Base-by-base conservation (phyloP, 1,140 invertebrate species). In the Ericerus pela region DNA sequence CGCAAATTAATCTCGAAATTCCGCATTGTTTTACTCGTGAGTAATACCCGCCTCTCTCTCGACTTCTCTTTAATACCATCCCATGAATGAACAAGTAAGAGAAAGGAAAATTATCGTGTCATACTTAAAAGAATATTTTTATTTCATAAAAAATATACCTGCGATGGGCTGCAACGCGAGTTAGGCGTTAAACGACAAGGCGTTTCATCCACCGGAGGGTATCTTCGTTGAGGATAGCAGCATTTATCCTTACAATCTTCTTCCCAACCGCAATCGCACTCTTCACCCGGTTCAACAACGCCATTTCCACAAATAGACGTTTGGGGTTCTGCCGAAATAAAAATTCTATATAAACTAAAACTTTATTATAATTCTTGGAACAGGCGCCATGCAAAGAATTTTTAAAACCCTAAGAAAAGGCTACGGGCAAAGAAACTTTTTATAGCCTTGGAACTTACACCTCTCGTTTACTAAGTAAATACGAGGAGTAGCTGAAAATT, bases 221-320 rank as follows among this genome's bases (percentile, higher is more conserved):
- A 81, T 43, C 80, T 78, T 36, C 84, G 77, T 75, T 92, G 89
- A 18, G 93, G 92, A 65, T 85, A 85, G 68, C 96, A 99, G 67
- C 96, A 99, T 16, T 79, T 76, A 65, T 96, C 90, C 54, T 84
- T 81, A 69, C 94, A 97, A 65, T 91, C 88, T 65, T 90, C 85
- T 64, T 92, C 88, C 86, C 93, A 99, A 24, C 96, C 96, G 71
- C 95, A 99, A 71, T 99, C 96, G 69, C 95, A 99, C 66, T 98
- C 84, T 72, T 99, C 95, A 3, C 85, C 92, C 18, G 82, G 81
- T 69, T 99, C 95, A 3, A 94, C 89, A 2, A 97, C 92, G 20
- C 91, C 89, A 69, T 99, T 98, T 10, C 96, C 95, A 73, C 96
- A 99, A 64, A 94, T 82, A 2, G 88, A 85, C 31, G 78, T 78